Base-by-base conservation (phyloP, 2,113 vertebrate species). In the Eubucco bourcierii region DNA sequence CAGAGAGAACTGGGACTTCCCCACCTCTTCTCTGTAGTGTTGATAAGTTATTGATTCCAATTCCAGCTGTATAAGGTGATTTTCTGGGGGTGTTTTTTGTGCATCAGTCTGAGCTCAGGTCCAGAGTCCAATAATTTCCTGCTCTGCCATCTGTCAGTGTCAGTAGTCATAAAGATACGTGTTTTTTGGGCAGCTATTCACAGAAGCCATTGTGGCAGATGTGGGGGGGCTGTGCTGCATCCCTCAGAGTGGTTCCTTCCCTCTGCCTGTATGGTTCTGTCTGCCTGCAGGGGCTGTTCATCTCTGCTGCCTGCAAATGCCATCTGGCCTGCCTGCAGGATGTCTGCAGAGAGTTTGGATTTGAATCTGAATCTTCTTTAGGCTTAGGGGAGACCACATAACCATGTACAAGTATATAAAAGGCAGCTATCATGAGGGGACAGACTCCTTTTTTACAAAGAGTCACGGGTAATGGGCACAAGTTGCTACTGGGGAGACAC, bases 11-110 rank as follows among this genome's bases (percentile, higher is more conserved):
- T 78, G 47, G 68, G 68, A 64, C 83, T 90, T 84, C 55, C 0
- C 25, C 28, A 3, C 1, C 37, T 53, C 56, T 89, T 81, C 39
- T 93, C 79, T 83, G 68, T 67, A 83, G 33, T 29, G 72, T n/a
- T 90, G 84, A 60, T 95, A 94, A 87, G 68, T 73, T 93, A 88
- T 67, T 0, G 15, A 93, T 96, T 87, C 39, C 72, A 74, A 13
- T 85, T 90, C 33, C 41, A 78, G 80, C 72, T 77, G 53, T 53
- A 60, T 56, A 74, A 77, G 52, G 27, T 88, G 82, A 41, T 90
- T 91, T 89, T 93, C 82, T 90, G 60, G 46, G 47, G 39, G 12
- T 74, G 37, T 76, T 94, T 90, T 90, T 90, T 52, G 67, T 50
- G 58, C 41, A 52, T 77, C 64, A 64, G 37, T 55, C 64, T 85